phyloP scores from a whole-genome alignment of 2,797 vertebrate species.

The Channallabes apus region DNA sequence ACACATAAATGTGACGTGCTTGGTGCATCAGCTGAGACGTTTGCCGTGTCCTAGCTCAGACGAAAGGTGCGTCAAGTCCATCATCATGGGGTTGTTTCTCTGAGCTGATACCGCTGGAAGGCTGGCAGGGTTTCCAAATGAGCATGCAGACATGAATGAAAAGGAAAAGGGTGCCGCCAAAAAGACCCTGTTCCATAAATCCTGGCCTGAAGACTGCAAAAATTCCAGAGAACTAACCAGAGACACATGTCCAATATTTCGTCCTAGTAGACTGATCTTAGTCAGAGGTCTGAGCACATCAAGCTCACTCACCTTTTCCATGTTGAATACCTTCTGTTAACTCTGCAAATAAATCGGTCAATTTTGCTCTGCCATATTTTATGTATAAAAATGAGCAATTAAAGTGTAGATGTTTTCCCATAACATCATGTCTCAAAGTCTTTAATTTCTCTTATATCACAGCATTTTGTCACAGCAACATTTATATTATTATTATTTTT shows the following conservation, averaged over 20 bases:
- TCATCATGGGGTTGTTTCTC: slow-evolving; percentile 7
- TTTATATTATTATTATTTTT: not conserved
- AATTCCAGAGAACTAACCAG: slow-evolving; percentile 60
- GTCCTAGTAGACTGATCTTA: slow-evolving; percentile 27
- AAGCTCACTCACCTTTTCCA: not conserved
- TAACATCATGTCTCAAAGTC: not conserved
- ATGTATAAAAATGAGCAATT: not conserved
- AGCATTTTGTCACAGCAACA: not conserved
- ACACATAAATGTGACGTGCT: not conserved
- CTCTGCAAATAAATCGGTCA: not conserved
- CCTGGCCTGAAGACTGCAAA: slow-evolving; percentile 39
- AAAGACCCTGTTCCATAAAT: slow-evolving; percentile 51
- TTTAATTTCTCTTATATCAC: not conserved
- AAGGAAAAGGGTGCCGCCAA: slow-evolving; percentile 47
- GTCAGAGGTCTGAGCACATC: not conserved
- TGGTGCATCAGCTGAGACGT: not conserved
- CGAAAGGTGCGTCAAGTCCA: slow-evolving; percentile 2
- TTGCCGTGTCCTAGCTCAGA: slow-evolving; percentile 28
- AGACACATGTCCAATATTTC: slow-evolving; percentile 63
- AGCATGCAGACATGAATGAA: slow-evolving; percentile 9
- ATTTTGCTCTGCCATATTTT: no score
- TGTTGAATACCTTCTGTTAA: not conserved
- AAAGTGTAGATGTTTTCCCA: not conserved
- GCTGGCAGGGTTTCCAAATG: slow-evolving; percentile 15
- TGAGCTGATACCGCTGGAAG: not conserved